These are phyloP conservation scores for Oscarella lobularis DNA, from an alignment of 37 sponge, comb jelly and placozoan genomes.

Conservation along the genomic window DNA sequence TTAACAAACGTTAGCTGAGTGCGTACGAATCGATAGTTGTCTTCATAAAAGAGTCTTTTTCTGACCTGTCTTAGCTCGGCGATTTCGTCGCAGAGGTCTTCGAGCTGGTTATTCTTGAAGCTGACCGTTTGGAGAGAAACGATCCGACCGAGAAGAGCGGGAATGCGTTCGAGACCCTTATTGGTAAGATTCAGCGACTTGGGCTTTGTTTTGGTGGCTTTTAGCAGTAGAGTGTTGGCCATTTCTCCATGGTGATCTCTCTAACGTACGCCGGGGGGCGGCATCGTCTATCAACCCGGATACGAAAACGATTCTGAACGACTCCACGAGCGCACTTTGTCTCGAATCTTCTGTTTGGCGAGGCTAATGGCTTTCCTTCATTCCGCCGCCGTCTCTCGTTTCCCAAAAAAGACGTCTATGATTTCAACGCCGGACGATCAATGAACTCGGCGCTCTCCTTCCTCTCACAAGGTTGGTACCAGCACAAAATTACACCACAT, in stretches of 20 bases:
- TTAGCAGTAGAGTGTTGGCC: not conserved
- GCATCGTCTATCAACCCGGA: too few relatives aligned
- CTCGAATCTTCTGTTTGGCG: too few relatives aligned
- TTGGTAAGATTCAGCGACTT: not conserved
- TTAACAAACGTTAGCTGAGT: not conserved
- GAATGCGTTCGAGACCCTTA: not conserved
- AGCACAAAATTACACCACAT: too few relatives aligned
- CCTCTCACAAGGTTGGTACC: too few relatives aligned
- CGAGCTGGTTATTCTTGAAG: not conserved
- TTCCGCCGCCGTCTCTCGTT: too few relatives aligned
- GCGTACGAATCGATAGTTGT: not conserved
- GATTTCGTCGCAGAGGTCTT: not conserved
- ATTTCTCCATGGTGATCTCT: not conserved
- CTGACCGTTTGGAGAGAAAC: not conserved
- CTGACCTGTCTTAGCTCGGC: not conserved
- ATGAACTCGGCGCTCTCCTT: too few relatives aligned
- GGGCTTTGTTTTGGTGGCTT: not conserved
- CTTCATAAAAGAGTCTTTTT: not conserved
- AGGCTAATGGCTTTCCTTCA: too few relatives aligned
- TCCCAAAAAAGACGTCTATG: too few relatives aligned
- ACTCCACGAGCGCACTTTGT: too few relatives aligned
- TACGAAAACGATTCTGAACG: too few relatives aligned
- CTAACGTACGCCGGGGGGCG: too few relatives aligned
- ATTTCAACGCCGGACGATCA: too few relatives aligned
- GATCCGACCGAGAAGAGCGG: not conserved